Base-by-base conservation (phyloP, 2,113 vertebrate genomes). In the Shinisaurus crocodilurus region DNA sequence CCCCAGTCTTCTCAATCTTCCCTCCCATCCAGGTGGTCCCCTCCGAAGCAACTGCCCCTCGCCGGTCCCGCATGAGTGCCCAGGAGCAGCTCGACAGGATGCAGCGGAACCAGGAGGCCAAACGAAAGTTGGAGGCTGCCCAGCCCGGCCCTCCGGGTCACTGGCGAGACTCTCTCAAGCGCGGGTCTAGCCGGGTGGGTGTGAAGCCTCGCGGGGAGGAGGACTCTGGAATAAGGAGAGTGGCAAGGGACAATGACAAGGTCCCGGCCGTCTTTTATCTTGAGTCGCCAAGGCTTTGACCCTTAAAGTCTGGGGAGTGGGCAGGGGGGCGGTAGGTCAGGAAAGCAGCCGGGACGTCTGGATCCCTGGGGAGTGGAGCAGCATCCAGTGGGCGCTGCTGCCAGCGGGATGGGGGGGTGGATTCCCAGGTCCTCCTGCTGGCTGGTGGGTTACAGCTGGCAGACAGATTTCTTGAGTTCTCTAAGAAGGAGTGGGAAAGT, bases 1-100 rank as follows among this genome's bases (percentile, higher is more conserved):
- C 20, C 48, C 27, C 18, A 32, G 2, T 10, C 7, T n/a, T 16
- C 29, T 34, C 15, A 5, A 40, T 27, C 82, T 80, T 91, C 8
- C 0, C 34, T 89, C 87, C 50, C 6, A 0, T 45, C 15, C 13
- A 96, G 95, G 80, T 34, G 7, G 82, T 75, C 0, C 5, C 43
- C 6, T 40, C 76, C 1, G 94, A 92, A n/a, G 77, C 90, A 6
- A 65, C 87, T 3, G 85, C 88, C 40, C 82, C 91, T 15, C 75
- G 92, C 2, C 93, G 96, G 45, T 92, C 92, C 29, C 92, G 96
- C n/a, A 97, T 97, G 97, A 97, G 96, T 0, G 94, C 96, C 0
- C 95, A 96, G 90, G 97, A 97, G 77, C 97, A 97, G 91, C 6
- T 97, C 85, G 96, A 96, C 72, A 91, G 97, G 40, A 96, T 97